Evolutionary conservation across 2,797 vertebrate species (phyloP).

Genomic region (Aulostomus chinensis): DNA sequence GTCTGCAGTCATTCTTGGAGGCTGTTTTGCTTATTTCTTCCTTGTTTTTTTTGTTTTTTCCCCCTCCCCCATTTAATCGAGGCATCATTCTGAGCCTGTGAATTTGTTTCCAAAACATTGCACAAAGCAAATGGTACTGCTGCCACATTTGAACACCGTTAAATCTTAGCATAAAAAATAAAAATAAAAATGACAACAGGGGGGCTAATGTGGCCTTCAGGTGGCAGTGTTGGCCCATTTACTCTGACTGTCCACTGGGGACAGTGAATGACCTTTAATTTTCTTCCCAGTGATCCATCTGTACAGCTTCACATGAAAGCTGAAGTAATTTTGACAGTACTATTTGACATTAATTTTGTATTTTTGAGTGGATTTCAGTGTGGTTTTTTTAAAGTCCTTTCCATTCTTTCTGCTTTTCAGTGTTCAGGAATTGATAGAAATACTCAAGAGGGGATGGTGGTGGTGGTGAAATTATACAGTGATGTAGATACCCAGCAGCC

Average conservation of each 20-base stretch:
- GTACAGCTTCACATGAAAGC: slow-evolving; percentile 8
- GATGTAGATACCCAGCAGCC: slow-evolving; percentile 51
- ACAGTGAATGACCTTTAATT: slow-evolving; percentile 22
- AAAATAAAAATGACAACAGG: too few species aligned
- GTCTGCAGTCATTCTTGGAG: slow-evolving; percentile 11
- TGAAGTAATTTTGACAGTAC: too few species aligned
- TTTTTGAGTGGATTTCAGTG: background rate
- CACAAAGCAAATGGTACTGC: slow-evolving; percentile 54
- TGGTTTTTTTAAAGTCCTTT: too few species aligned
- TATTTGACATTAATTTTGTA: too few species aligned
- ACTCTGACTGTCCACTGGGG: slow-evolving; percentile 40
- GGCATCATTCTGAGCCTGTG: slow-evolving; percentile 53
- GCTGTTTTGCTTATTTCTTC: slow-evolving; percentile 20
- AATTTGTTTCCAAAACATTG: slow-evolving; percentile 68
- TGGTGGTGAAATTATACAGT: slow-evolving; percentile 50
- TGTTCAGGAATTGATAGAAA: too few species aligned
- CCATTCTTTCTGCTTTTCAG: too few species aligned
- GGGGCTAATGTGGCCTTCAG: slow-evolving; percentile 48
- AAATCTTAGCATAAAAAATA: too few species aligned
- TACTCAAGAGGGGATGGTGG: too few species aligned
- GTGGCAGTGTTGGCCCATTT: slow-evolving; percentile 62
- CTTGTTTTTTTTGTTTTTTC: slow-evolving; percentile 44
- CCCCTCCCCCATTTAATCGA: slow-evolving; percentile 51
- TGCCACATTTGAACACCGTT: slow-evolving; percentile 40
- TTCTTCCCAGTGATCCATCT: slow-evolving; percentile 25